These are phyloP conservation scores for Helicoverpa armigera DNA, from an alignment of 1,140 invertebrate species.

Conservation along the genomic window DNA sequence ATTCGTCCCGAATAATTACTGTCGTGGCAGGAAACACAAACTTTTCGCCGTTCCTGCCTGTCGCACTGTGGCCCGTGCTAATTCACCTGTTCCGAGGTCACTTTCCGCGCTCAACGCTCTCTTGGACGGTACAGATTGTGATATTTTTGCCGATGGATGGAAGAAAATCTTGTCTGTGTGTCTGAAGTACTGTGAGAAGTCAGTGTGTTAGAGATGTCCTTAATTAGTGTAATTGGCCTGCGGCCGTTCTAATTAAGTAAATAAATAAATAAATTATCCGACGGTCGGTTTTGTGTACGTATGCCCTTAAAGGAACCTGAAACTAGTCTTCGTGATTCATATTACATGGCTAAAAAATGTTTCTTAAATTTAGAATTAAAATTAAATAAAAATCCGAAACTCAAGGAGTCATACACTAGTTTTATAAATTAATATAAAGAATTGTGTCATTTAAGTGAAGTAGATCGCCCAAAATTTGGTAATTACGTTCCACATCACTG, in stretches of 20 bases:
- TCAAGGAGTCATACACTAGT: not conserved
- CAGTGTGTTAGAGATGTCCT: not conserved
- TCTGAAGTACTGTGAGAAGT: not conserved
- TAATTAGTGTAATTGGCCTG: not conserved
- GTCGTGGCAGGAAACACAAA: not conserved
- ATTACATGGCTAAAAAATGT: not conserved
- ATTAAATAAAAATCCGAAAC: not conserved
- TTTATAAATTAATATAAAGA: not conserved
- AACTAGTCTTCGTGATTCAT: not conserved
- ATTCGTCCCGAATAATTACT: constrained; percentile 6
- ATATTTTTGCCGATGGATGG: constrained; percentile 7
- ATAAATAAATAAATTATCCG: too few relatives aligned
- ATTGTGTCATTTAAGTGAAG: not conserved
- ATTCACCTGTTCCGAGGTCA: not conserved
- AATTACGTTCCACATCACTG: not conserved
- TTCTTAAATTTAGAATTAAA: not conserved
- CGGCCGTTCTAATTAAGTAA: not conserved
- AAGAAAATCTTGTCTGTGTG: not conserved
- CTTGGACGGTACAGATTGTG: not conserved
- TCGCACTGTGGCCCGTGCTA: not conserved
- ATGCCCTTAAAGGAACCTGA: not conserved
- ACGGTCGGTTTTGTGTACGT: not conserved
- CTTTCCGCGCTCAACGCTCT: not conserved
- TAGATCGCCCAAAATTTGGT: not conserved
- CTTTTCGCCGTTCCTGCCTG: not conserved